A percentile compares a stretch with the other conserved stretches of the same genome.
Conservation (phyloP, 2,113 vertebrate genomes). For the Hemiscyllium ocellatum region DNA sequence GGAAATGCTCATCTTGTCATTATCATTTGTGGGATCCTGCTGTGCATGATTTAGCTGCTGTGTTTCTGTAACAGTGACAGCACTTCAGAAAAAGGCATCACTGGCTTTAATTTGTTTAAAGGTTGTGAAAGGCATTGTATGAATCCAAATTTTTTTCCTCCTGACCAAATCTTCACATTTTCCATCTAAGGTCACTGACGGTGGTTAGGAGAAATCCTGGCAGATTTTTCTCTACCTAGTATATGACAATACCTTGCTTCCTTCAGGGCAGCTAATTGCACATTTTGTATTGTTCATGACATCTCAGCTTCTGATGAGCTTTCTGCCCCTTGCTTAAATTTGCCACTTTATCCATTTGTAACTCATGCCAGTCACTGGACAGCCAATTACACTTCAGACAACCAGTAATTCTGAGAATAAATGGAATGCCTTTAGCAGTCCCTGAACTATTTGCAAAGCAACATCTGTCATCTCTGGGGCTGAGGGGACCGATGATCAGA, state of each 20-base stretch:
- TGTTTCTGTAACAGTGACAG: background rate
- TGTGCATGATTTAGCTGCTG: background rate
- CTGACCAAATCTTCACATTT: background rate
- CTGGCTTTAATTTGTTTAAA: background rate
- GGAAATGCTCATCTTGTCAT: background rate
- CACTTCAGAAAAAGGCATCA: too few relatives aligned
- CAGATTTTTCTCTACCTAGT: background rate
- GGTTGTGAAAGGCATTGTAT: background rate
- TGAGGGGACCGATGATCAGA: background rate
- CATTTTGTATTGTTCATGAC: background rate
- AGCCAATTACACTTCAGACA: background rate
- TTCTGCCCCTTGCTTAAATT: background rate
- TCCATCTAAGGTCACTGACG: background rate
- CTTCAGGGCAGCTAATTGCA: background rate
- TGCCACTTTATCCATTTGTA: background rate
- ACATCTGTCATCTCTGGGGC: conserved; percentile 2
- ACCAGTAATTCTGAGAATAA: background rate
- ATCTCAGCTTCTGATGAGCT: background rate
- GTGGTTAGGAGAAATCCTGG: background rate
- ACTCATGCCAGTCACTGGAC: background rate
- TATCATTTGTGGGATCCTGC: background rate
- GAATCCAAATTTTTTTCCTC: background rate
- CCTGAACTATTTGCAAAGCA: background rate
- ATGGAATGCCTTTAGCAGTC: background rate
- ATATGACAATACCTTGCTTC: background rate